Base-by-base conservation (phyloP, 2,888 invertebrate species). In the Lasioglossum marginatum region DNA sequence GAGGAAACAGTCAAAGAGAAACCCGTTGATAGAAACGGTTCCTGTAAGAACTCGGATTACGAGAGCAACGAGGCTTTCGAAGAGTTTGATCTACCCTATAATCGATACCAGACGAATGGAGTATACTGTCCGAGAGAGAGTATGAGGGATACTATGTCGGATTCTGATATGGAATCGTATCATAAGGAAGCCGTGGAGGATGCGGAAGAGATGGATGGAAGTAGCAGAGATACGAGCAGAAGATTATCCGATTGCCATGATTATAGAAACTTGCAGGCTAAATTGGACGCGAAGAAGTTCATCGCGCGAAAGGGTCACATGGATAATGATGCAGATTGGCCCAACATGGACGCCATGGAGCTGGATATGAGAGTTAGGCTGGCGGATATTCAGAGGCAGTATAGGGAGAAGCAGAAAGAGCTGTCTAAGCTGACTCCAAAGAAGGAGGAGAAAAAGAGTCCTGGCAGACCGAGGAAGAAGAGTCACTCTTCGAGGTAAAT, bases 371-470 rank as follows among this genome's bases (percentile, higher is more conserved):
- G 98, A 66, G 97, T 97, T 95, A 96, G 97, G 82, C 94, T 98
- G 85, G 97, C 98, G 37, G 98, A 98, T 77, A 96, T 98, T 45
- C 98, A 98, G 92, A 96, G 97, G 43, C 97, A 98, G 93, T 98
- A 98, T 93, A 97, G 97, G 87, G 98, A 98, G 93, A 98, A 98
- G 93, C 97, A 98, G 93, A 97, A 97, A 48, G 98, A 98, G 94
- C 95, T 98, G n/a, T 97, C 97, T 86, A 97, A 97, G 88, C 95
- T 98, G 68, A 96, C 96, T 37, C 97, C 97, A 1, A 96, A 96
- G 85, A 95, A 96, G 83, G 95, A 96, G 0, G 95, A 96, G 1
- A 96, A 96, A 91, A 96, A 96, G 81, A 95, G 93, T 82, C 94
- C 94, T 12, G 95, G 95, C 3, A 94, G 96, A 84, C 95, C 95